Evolutionary conservation across 1,140 invertebrate genomes (phyloP), one percentile per base, ranked within the genome.

Genomic region (Drosophila leontia): DNA sequence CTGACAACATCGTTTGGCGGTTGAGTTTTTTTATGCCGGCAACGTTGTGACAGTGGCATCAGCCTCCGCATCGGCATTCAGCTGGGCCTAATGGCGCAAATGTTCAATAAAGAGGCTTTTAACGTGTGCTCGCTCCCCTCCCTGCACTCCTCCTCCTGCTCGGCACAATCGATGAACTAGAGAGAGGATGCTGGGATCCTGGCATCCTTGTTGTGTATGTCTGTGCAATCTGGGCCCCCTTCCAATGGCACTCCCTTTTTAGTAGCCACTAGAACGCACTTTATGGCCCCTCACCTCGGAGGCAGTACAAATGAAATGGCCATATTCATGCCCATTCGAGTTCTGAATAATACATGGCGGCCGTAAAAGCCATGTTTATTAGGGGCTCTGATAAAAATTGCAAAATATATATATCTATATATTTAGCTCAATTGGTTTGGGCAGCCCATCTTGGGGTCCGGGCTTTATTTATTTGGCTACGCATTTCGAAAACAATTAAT

Each of bases 91-190:
- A 90, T 90, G 85, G 82, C 82, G 85, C 70, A 90, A 90, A 90
- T 90, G 85, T 85, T 90, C 85, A 90, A 90, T 90, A 90, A 90
- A 90, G 85, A 82, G 81, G 85, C 85, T 90, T 90, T 90, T 90
- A 90, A 84, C 85, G 82, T 55, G 63, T n/a, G 41, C 41, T 15
- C 7, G n/a, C 57, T 39, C 15, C 58, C 45, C 12, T 29, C 4
- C 34, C 39, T 15, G 19, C 32, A 32, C 50, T 35, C 9, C 37
- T 29, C 65, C 48, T 55, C 56, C 69, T 58, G 59, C 69, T 58
- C 41, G 5, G 3, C n/a, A 17, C 51, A 23, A 17, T 23, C 47
- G 42, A 11, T 55, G 75, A 59, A 67, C 50, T 78, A 63, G 76
- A 50, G 63, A 59, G 70, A 61, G 78, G 35, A 51, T 12, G 48